These are phyloP conservation scores for Capreolus pygargus DNA, from an alignment of 2,113 vertebrate genomes.

Conservation along the genomic window DNA sequence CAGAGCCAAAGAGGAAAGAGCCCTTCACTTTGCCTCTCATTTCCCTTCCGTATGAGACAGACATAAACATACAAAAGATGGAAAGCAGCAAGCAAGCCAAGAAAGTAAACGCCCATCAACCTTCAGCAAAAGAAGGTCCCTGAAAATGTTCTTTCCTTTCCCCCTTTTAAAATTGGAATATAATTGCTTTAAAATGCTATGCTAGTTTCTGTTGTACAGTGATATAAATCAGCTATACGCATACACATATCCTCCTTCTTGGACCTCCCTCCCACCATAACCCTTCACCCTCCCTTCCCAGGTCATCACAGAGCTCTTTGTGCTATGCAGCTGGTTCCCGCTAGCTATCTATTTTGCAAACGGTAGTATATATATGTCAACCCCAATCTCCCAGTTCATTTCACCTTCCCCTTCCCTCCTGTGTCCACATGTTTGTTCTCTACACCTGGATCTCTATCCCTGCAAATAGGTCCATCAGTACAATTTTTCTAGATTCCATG, in stretches of 20 bases:
- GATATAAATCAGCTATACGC: not conserved
- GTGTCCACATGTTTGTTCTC: not conserved
- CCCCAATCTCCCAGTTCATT: not conserved
- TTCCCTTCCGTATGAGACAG: not conserved
- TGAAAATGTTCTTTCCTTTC: not conserved
- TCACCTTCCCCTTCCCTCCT: not conserved
- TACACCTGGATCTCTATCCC: not conserved
- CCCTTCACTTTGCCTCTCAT: fast-evolving
- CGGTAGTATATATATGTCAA: not conserved
- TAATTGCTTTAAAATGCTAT: not conserved
- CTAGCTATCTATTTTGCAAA: not conserved
- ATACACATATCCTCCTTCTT: not conserved
- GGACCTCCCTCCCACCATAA: not conserved
- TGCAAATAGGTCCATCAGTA: not conserved
- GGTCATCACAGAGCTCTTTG: not conserved
- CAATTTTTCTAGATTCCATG: not conserved
- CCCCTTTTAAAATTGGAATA: not conserved
- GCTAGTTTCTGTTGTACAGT: not conserved
- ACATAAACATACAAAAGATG: not conserved
- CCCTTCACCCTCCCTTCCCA: not conserved
- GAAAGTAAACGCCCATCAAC: not conserved
- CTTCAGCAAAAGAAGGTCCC: not conserved
- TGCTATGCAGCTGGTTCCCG: not conserved
- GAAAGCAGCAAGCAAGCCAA: not conserved
- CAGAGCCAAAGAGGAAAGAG: constrained; percentile 52